Base-by-base conservation (phyloP, 2,888 invertebrate species). In the Ceramica pisi region DNA sequence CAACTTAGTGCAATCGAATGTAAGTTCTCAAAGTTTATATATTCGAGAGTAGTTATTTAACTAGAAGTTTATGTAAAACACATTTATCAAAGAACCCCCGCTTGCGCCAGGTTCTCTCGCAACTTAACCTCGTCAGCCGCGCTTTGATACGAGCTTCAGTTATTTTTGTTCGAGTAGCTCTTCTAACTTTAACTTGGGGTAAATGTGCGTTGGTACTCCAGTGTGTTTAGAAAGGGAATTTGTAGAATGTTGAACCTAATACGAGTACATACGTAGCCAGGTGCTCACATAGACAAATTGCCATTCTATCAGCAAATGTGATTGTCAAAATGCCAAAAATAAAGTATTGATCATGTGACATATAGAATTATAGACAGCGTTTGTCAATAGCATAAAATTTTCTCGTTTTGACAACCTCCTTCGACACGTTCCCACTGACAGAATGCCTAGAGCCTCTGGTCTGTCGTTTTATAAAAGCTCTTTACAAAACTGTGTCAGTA, bases 401-500 rank as follows among this genome's bases (percentile, higher is more conserved):
- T 31, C 6, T 0, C 31, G 31, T 31, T 31, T 31, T 31, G 6
- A 31, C 31, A 31, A 31, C 6, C 6, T 31, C 26, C 6, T 31
- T 31, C 31, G 6, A 2, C 31, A 31, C 31, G 31, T 6, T 31
- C 4, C 31, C 6, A 31, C 31, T 31, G 31, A 6, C 31, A 3
- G 31, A 31, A 31, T 31, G 31, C 6, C 31, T 5, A 31, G 31
- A 31, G 31, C 31, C 31, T 31, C 31, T 31, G 31, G 31, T 31
- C 31, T 6, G 31, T 41, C 16, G 19, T 6, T 74, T 63, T 65
- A 38, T 23, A 41, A n/a, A 23, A 31, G 2, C 21, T 21, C 9
- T n/a, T 26, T 14, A 19, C 5, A 12, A 12, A 9, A 65, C 38
- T 21, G 75, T 31, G 67, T 31, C 31, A 67, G 31, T 55, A 23